Percentiles rank a stretch among this genome's conserved stretches.
Evolutionary conservation across 2,113 vertebrate genomes (phyloP).

Genomic region (Onychorhynchus coronatus): DNA sequence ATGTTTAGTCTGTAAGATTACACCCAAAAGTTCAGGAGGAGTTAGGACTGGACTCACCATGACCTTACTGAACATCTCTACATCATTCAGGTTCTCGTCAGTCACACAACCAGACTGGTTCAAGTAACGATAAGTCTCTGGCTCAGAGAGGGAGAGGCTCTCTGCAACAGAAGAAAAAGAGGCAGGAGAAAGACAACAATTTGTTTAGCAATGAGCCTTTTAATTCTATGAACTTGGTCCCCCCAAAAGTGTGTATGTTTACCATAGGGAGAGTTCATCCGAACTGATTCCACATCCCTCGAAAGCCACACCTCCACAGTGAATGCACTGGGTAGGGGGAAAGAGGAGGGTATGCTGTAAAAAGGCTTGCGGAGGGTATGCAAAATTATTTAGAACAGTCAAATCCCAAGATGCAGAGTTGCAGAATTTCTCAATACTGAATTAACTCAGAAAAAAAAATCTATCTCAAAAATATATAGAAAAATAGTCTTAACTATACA

Average conservation of each 20-base stretch:
- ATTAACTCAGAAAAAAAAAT: neutral
- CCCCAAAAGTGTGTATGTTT: neutral
- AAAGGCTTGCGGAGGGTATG: neutral
- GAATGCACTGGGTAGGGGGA: neutral
- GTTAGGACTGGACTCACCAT: slow-evolving; percentile 79
- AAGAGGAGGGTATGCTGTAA: neutral
- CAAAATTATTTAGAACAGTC: neutral
- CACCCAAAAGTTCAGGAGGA: neutral
- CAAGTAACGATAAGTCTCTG: slow-evolving; percentile 83
- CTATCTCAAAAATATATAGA: neutral
- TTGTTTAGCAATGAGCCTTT: neutral
- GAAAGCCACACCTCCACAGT: neutral
- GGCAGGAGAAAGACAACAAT: neutral
- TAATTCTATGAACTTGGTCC: neutral
- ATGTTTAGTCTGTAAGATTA: neutral
- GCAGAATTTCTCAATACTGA: neutral
- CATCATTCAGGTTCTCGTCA: slow-evolving; percentile 83
- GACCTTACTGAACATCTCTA: slow-evolving; percentile 84
- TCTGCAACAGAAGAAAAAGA: slow-evolving; percentile 70
- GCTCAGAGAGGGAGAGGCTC: slow-evolving; percentile 79
- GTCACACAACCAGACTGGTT: slow-evolving; percentile 84
- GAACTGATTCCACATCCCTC: neutral
- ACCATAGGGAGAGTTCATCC: neutral
- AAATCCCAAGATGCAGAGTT: neutral
- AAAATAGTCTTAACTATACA: neutral